Evolutionary conservation across 1,140 invertebrate species (phyloP), one percentile per base, ranked within the genome.

Genomic region (Brachionus rubens): DNA sequence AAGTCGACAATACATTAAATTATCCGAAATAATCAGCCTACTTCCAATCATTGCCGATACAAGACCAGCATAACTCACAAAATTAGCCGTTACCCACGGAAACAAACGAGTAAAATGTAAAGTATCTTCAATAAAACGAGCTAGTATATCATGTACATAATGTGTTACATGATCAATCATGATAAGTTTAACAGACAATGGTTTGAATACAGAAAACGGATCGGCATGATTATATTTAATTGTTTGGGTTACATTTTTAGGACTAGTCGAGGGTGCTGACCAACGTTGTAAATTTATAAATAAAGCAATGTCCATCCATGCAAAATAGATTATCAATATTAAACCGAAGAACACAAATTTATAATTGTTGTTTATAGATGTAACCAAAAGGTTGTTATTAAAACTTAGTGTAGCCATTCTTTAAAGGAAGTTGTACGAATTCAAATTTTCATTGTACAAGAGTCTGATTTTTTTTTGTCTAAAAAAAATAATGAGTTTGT

Each of bases 261-360:
- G 19, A 24, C 10, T 65, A 0, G 33, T 33, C 16, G 12, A 36
- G 3, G 36, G 40, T 26, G 24, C 2, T 10, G 33, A 26, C 59
- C 59, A 65, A 43, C 40, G 28, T 65, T 65, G 59, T 65, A 65
- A 26, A 26, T 43, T 65, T 21, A 65, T 65, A 40, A 65, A 65
- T 28, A 65, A 65, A 24, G 36, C 59, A 24, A 65, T 65, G 40
- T 65, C 59, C 59, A 65, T 65, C 59, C 59, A 65, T 2, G 59
- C 59, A 43, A 65, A 65, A 24, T 65, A 65, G 10, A 65, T 65
- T 6, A 65, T 24, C 19, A 65, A 10, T 12, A 65, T 43, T 9
- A 65, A 24, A 14, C 33, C 33, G n/a, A 43, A 65, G 30, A 65
- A 65, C 10, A 41, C 33, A 43, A 65, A 65, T 26, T 65, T 65